A percentile compares a stretch with the other conserved stretches of the same genome.
These are phyloP conservation scores for Neodontobutis hainanensis DNA, from an alignment of 2,113 vertebrate species.

Conservation along the genomic window DNA sequence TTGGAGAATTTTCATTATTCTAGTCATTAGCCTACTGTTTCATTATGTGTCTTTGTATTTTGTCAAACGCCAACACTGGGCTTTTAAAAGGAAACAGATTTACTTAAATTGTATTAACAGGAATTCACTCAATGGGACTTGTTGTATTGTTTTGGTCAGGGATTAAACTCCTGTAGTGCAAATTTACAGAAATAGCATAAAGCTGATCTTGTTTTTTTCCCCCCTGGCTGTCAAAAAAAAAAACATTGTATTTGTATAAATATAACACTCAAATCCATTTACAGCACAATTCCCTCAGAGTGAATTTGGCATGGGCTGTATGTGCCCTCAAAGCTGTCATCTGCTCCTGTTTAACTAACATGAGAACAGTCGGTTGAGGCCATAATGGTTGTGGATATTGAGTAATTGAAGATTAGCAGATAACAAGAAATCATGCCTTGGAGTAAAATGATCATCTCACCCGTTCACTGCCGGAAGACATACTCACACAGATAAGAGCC, in stretches of 20 bases:
- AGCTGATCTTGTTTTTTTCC: too few species aligned
- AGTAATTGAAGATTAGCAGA: constrained; percentile 75
- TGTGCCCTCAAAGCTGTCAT: constrained; percentile 53
- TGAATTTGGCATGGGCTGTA: constrained; percentile 10
- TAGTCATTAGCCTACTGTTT: constrained; percentile 46
- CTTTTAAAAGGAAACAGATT: constrained; percentile 45
- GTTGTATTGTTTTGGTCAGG: constrained; percentile 28
- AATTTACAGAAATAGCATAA: neutral
- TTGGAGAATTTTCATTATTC: constrained; percentile 51
- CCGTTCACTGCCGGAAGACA: constrained; percentile 12
- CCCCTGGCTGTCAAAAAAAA: too few species aligned
- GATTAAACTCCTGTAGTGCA: constrained; percentile 21
- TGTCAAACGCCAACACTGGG: constrained; percentile 32
- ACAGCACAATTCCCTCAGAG: constrained; percentile 2
- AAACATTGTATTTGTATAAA: constrained; percentile 10
- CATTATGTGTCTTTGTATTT: constrained; percentile 52
- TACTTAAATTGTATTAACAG: constrained; percentile 32
- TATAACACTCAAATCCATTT: constrained; percentile 15
- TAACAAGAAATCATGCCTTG: constrained; percentile 58
- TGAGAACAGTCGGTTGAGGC: constrained; percentile 65
- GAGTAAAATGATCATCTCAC: constrained; percentile 48
- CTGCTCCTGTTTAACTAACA: constrained; percentile 69
- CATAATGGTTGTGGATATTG: constrained; percentile 68
- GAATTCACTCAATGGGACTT: constrained; percentile 20
- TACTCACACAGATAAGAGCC: constrained; percentile 39